Base-by-base conservation (phyloP, 2,888 invertebrate genomes). In the Lamproptera curius region DNA sequence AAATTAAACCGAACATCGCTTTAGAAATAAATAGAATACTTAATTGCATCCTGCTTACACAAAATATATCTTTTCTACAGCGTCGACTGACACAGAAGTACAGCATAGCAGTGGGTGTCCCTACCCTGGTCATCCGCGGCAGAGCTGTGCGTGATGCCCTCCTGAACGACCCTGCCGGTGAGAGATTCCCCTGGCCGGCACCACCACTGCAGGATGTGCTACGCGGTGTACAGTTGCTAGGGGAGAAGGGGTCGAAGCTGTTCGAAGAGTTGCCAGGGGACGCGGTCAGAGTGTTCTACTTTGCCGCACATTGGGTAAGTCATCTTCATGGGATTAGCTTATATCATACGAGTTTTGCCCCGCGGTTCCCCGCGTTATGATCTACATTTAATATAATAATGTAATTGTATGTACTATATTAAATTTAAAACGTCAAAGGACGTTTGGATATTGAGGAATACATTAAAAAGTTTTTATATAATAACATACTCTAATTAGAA, bases 221-320 rank as follows among this genome's bases (percentile, higher is more conserved):
- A 31, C 73, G 89, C 38, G 90, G 89, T 11, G 89, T 90, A 0
- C 71, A 74, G 51, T 65, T 69, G 68, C 89, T 74, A 75, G 78
- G 77, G 0, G 70, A 73, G 1, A 62, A 54, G 0, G 71, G 63
- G 42, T 75, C 67, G 20, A 87, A 79, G 62, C 68, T 86, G 14
- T 92, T 91, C 62, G 89, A 89, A 14, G 90, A 92, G 51, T 71
- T 92, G 14, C 89, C 91, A 0, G 88, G 87, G 59, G 91, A 90
- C 57, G 75, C 79, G 1, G 89, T 94, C 44, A 91, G 92, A 63
- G 95, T 94, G 33, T 91, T 96, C 62, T 95, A 95, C 71, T 96
- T 96, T 75, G 95, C 95, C 49, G 96, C 96, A 14, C 93, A 95
- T 73, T 96, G 96, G 96, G 96, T 96, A 79, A 88, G 90, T 74